These are phyloP conservation scores for Marronus borbonicus DNA, from an alignment of 2,888 invertebrate species.

Conservation along the genomic window DNA sequence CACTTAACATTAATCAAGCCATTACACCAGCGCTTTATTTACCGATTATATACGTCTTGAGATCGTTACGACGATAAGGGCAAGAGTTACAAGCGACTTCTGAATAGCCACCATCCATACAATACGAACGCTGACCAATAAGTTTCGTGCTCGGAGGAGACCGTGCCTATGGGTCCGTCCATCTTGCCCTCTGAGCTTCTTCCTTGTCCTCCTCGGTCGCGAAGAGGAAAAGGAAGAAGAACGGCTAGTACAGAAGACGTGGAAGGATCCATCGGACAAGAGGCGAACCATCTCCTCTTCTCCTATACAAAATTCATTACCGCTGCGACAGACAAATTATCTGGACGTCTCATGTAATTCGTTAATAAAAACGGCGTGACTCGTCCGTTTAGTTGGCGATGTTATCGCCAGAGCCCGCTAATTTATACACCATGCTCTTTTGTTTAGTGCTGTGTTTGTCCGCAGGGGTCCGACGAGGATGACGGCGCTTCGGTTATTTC, in stretches of 20 bases:
- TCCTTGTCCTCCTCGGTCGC: constrained; percentile 12
- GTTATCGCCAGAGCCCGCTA: constrained; percentile 67
- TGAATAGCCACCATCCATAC: constrained; percentile 33
- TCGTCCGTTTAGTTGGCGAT: constrained; percentile 69
- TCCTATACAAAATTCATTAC: constrained; percentile 61
- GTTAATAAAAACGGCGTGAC: constrained; percentile 69
- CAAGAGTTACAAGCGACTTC: constrained; percentile 56
- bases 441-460: constrained; percentile 71
- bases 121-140: constrained; percentile 6
- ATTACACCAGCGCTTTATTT: constrained; percentile 52
- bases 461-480: constrained; percentile 81
- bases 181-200: background rate
- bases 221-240: constrained; percentile 16
- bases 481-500: constrained; percentile 81
- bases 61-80: constrained; percentile 55
- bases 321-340: constrained; percentile 66
- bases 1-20: constrained; percentile 58
- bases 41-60: constrained; percentile 27
- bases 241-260: background rate
- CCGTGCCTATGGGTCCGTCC: background rate
- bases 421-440: constrained; percentile 70
- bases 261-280: constrained; percentile 28
- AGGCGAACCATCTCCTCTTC: constrained; percentile 14
- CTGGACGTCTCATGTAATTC: constrained; percentile 67
- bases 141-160: constrained; percentile 30